Conservation (phyloP, 2,888 invertebrate species). For the Molanna angustata region DNA sequence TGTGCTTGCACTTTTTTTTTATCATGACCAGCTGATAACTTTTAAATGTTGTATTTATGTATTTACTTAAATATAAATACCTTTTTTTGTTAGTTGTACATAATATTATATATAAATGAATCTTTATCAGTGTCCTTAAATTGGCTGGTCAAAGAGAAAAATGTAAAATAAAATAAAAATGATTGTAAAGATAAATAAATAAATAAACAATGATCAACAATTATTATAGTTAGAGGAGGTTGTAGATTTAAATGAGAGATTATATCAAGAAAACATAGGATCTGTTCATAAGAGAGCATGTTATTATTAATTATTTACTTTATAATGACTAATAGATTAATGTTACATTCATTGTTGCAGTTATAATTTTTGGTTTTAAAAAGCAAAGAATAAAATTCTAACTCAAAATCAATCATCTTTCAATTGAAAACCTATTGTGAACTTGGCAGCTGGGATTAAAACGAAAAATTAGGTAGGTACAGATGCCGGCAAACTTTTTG, state of each 20-base stretch:
- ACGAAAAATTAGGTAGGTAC: too few species aligned
- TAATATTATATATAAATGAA: slow-evolving; percentile 18
- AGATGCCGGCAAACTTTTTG: too few species aligned
- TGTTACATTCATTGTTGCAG: slow-evolving; percentile 32
- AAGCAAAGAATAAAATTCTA: slow-evolving; percentile 25
- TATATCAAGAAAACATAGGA: slow-evolving; percentile 17
- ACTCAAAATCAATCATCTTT: too few species aligned
- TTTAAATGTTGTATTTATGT: too few species aligned
- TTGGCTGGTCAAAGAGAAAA: slow-evolving; percentile 23
- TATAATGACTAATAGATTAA: slow-evolving; percentile 28
- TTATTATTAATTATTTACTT: slow-evolving; percentile 23
- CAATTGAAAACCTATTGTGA: too few species aligned
- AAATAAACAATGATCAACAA: too few species aligned
- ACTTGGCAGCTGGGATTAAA: too few species aligned
- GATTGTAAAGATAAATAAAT: neutral
- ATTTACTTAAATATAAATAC: too few species aligned
- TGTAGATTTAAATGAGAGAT: slow-evolving; percentile 14
- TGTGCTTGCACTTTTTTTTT: slow-evolving; percentile 26
- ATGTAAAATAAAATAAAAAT: neutral
- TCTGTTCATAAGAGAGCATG: slow-evolving; percentile 23
- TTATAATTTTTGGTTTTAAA: slow-evolving; percentile 29
- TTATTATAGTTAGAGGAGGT: slow-evolving; percentile 17
- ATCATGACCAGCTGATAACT: slow-evolving; percentile 9
- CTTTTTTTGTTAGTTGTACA: slow-evolving; percentile 1
- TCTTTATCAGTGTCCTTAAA: slow-evolving; percentile 19